Percentiles rank a stretch among this genome's conserved stretches.
These are phyloP conservation scores for Diplosoma virens DNA, from an alignment of 23 tunicate species.

Conservation along the genomic window DNA sequence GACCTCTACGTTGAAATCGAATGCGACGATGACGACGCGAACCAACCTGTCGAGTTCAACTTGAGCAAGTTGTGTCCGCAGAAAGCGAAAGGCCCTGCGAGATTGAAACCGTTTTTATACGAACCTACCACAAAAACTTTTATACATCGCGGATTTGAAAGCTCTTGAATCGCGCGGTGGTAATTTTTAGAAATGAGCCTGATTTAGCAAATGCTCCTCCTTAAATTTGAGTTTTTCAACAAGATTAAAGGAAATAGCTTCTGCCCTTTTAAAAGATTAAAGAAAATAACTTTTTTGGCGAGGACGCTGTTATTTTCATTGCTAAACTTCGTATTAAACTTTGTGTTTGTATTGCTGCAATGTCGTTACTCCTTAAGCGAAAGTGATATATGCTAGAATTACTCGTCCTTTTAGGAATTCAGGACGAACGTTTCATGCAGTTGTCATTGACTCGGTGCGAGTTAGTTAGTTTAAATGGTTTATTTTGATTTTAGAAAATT, in stretches of 20 bases:
- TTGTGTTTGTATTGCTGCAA: no score
- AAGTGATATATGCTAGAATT: no score
- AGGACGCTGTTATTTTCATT: no score
- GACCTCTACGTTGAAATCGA: slow-evolving; percentile 58
- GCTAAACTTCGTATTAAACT: no score
- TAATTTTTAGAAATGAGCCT: neutral
- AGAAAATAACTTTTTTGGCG: no score
- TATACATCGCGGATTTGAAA: neutral
- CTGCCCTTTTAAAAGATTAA: no score
- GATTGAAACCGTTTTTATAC: slow-evolving; percentile 41
- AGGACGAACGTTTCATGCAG: no score
- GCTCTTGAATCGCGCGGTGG: neutral
- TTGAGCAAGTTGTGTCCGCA: slow-evolving; percentile 40
- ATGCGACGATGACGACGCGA: slow-evolving; percentile 7
- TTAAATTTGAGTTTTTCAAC: neutral
- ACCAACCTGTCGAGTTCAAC: slow-evolving; percentile 12
- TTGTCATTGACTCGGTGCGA: no score
- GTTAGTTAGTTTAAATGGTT: no score
- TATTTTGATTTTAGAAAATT: no score
- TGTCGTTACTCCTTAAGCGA: no score
- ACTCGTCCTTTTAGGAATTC: no score
- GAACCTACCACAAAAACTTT: neutral
- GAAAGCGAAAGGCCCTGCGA: slow-evolving; percentile 31
- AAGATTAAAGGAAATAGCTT: neutral
- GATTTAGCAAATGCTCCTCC: neutral